phyloP scores from a whole-genome alignment of 1,140 invertebrate species.

The Reticulitermes speratus region DNA sequence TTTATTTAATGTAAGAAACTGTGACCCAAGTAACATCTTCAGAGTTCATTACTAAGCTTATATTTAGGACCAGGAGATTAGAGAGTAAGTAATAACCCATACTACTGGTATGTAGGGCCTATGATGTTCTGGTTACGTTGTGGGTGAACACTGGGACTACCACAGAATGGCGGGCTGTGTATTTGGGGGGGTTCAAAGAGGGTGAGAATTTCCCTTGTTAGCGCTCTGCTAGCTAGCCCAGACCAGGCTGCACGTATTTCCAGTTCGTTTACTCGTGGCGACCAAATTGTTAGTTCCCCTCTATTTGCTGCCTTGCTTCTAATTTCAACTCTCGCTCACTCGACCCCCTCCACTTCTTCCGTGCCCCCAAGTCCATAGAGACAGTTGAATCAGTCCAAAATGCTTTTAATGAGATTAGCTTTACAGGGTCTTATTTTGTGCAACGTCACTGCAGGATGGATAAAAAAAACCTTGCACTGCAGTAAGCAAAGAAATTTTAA shows the following conservation, averaged over 20 bases:
- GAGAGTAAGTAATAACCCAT: not conserved
- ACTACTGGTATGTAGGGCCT: not conserved
- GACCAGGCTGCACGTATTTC: slow-evolving; percentile 9
- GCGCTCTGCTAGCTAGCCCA: slow-evolving; percentile 13
- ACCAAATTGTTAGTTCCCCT: slow-evolving; percentile 21
- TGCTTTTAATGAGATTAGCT: slow-evolving; percentile 27
- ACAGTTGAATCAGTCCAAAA: slow-evolving; percentile 27
- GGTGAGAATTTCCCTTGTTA: slow-evolving; percentile 17
- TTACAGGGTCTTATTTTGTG: slow-evolving; percentile 21
- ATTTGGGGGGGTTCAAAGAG: not conserved
- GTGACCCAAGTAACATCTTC: not conserved
- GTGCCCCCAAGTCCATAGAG: slow-evolving; percentile 8
- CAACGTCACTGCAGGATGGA: not conserved
- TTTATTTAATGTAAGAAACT: not conserved
- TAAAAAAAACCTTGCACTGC: not conserved
- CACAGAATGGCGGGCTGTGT: not conserved
- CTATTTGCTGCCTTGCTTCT: slow-evolving; percentile 12
- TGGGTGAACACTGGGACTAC: not conserved
- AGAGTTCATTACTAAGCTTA: not conserved
- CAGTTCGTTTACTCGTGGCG: slow-evolving; percentile 26
- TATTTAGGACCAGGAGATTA: not conserved
- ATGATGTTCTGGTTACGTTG: not conserved
- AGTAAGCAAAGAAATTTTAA: not conserved
- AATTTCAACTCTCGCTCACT: not conserved
- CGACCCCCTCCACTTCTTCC: not conserved